Evolutionary conservation across 2,113 vertebrate genomes (phyloP), one percentile per base, ranked within the genome.

Genomic region (Callorhinus ursinus): DNA sequence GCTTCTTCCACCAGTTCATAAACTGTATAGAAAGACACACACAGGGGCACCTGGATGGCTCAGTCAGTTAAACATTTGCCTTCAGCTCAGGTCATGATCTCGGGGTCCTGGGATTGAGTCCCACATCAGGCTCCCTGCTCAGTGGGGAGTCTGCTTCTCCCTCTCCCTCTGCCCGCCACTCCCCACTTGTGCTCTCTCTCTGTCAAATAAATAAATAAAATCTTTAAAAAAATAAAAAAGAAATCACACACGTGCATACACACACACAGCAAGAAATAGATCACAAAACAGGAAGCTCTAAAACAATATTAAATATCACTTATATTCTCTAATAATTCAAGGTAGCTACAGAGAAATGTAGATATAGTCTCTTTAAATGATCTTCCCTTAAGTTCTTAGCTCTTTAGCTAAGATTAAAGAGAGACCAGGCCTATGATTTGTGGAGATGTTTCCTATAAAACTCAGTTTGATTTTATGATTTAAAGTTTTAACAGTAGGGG

Each of bases 381-480:
- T 86, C 24, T 76, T 95, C 28, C 33, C 33, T 91, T 90, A 95
- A 86, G 21, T 59, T 71, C 36, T 93, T 80, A 79, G 80, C 10
- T 93, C 51, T 80, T 33, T 18, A 88, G 10, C 18, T 83, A 74
- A 92, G 96, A 93, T 59, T 93, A 77, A 46, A 88, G 31, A 90
- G 69, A 88, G 65, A n/a, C 55, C 71, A 81, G 16, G 13, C 28
- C 33, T 21, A 4, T 88, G n/a, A 84, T 88, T 89, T 96, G 18
- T 90, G 51, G 18, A 67, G n/a, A 39, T 79, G 9, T 67, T 83
- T 92, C n/a, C 36, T 94, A 14, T 71, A 94, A 94, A 95, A 79
- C 51, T 88, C 26, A 88, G 26, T 90, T 93, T 86, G 61, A 71
- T 77, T 90, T 92, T 96, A 42, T 71, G 33, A 61, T 83, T 95